These are phyloP conservation scores for Eledone cirrhosa DNA, from an alignment of 2,888 invertebrate species.

Conservation along the genomic window DNA sequence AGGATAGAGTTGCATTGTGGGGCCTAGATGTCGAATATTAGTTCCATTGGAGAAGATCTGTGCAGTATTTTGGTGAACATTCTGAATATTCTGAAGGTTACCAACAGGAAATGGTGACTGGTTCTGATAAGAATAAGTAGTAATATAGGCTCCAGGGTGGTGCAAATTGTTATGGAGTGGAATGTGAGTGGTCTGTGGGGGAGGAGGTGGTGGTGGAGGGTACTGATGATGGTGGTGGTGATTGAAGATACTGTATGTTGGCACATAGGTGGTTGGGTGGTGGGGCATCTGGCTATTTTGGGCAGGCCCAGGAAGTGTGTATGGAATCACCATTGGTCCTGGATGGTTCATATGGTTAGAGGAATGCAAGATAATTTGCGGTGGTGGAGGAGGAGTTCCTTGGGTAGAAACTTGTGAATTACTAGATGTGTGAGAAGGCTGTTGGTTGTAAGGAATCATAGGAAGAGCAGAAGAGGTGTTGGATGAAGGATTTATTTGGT, in stretches of 20 bases:
- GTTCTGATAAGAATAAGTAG: constrained; percentile 57
- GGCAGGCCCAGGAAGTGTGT: constrained; percentile 34
- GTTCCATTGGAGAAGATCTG: not conserved
- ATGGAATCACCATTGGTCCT: constrained; percentile 41
- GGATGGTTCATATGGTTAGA: constrained; percentile 47
- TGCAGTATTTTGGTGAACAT: constrained; percentile 10
- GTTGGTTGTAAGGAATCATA: constrained; percentile 51
- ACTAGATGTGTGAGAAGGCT: constrained; percentile 39
- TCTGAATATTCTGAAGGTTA: constrained; percentile 38
- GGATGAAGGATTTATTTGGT: constrained; percentile 39
- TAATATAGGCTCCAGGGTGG: constrained; percentile 49
- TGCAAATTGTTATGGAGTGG: constrained; percentile 59
- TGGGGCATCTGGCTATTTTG: constrained; percentile 33
- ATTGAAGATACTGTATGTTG: constrained; percentile 32
- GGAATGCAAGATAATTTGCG: constrained; percentile 40
- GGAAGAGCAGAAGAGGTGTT: constrained; percentile 39
- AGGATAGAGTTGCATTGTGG: constrained; percentile 19
- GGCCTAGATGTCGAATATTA: constrained; percentile 23
- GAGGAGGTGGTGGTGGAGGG: constrained; percentile 43
- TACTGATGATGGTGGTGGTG: constrained; percentile 45
- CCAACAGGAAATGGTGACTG: constrained; percentile 43
- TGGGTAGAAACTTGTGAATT: constrained; percentile 9
- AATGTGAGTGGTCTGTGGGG: constrained; percentile 40
- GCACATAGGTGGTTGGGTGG: constrained; percentile 31
- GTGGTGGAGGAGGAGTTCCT: constrained; percentile 34